Base-by-base conservation (phyloP, 2,888 invertebrate species). In the Marronus borbonicus region DNA sequence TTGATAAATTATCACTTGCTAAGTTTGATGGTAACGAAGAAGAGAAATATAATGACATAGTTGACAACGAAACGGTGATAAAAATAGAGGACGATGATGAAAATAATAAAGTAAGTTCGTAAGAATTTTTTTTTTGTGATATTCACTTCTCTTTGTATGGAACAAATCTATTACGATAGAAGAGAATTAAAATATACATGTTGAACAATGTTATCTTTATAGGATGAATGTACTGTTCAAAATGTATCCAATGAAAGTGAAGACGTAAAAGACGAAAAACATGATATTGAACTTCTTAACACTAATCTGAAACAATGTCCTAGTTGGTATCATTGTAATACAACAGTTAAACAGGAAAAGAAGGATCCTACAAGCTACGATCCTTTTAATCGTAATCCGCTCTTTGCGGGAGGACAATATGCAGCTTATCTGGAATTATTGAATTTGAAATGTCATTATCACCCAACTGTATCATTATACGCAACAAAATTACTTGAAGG, bases 381-480 rank as follows among this genome's bases (percentile, higher is more conserved):
- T 87, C 93, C 95, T 0, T 88, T 90, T 78, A 90, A 93, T 31
- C 92, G 98, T 36, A 98, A 98, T 89, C 98, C 99, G 0, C 87
- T 94, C 17, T 96, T 92, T 89, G 94, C 96, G 12, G 95, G 96
- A 39, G 96, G 96, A 0, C 92, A 93, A 62, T 91, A 91, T 76
- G 91, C 93, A 0, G 91, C 94, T 0, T 92, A 94, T 79, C 88
- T 93, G 72, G 99, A 99, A 87, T 89, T 99, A 49, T 17, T 78
- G 24, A 69, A 92, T 0, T 89, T 99, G 0, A 88, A 90, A 0
- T 86, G 90, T 0, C 97, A 99, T 88, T 97, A 93, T 87, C 99
- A 99, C 89, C 99, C 99, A 0, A 95, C 97, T 0, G 96, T 98
- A 1, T 91, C 94, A 66, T 89, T 98, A 78, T 99, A 98, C 89